These are phyloP conservation scores for Tetheella fluctuosa DNA, from an alignment of 2,888 invertebrate genomes.

Conservation along the genomic window DNA sequence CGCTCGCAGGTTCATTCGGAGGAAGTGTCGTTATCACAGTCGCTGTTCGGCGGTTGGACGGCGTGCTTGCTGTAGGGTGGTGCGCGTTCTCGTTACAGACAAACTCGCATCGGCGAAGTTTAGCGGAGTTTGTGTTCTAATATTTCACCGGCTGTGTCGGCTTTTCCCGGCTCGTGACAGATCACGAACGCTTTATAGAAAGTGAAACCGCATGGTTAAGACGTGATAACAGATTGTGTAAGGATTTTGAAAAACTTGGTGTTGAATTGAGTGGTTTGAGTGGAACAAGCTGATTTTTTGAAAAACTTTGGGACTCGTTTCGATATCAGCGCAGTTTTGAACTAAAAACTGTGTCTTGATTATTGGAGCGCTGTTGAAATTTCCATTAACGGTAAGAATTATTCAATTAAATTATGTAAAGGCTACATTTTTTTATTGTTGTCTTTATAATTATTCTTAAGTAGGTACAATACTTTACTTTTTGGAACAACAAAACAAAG, in stretches of 20 bases:
- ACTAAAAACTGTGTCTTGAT: constrained; percentile 74
- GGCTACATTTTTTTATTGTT: too few relatives aligned
- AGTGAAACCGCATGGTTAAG: constrained; percentile 71
- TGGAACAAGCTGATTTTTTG: constrained; percentile 61
- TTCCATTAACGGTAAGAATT: constrained; percentile 66
- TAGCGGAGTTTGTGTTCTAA: constrained; percentile 70
- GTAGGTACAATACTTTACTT: background rate
- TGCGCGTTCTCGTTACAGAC: constrained; percentile 43
- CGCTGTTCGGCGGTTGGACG: constrained; percentile 78
- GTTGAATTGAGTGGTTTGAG: constrained; percentile 60
- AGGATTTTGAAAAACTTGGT: constrained; percentile 58
- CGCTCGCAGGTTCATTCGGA: constrained; percentile 76
- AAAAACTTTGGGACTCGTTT: constrained; percentile 63
- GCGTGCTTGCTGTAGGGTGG: constrained; percentile 62
- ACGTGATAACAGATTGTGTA: constrained; percentile 70
- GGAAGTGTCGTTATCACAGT: constrained; percentile 82
- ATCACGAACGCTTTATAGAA: constrained; percentile 65
- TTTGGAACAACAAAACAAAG: background rate
- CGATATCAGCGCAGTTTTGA: constrained; percentile 80
- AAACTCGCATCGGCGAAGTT: constrained; percentile 68
- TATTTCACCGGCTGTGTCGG: constrained; percentile 49
- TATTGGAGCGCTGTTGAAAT: constrained; percentile 64
- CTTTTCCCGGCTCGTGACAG: constrained; percentile 63
- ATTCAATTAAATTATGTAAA: background rate
- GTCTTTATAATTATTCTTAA: too few relatives aligned